Evolutionary conservation across 2,797 vertebrate species (phyloP), one percentile per base, ranked within the genome.

Genomic region (Hydrolagus colliei): DNA sequence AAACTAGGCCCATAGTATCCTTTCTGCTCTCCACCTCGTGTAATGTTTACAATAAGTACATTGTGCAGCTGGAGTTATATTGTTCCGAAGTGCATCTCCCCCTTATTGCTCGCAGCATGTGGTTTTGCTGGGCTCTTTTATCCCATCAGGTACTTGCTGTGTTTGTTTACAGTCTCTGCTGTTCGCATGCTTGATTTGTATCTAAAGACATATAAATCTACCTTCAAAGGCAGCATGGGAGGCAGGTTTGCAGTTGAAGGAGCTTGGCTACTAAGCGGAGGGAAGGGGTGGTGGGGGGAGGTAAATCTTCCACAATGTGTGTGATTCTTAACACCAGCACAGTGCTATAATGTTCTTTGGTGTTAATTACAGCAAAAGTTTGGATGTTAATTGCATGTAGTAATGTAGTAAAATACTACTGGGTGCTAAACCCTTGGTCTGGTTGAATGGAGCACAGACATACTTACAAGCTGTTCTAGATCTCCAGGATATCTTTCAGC

Each of bases 91-190:
- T 71, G 14, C 62, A 71, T 84, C 65, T 71, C 22, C 22, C 61
- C 61, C 77, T 18, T 67, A 86, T 86, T 52, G 61, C 87, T 79
- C 73, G 86, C 86, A 87, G 87, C 72, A 85, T 67, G 76, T 32
- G 61, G 72, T n/a, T 65, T 59, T 63, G 35, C 61, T 74, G 61
- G 86, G 86, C 86, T 87, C 88, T 68, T 86, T 84, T 62, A 16
- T 68, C 75, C 68, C 62, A 11, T 32, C 52, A 3, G 22, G 27
- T 73, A 85, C 86, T 91, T 92, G 89, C 89, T 93, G 91, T 89
- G 90, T 91, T 94, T 92, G 94, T 95, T 95, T 95, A 94, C 90
- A 92, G 85, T 92, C 88, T 91, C 92, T 90, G 92, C 92, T 91
- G 93, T 90, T 91, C 88, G 88, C 87, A 91, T 90, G 90, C 90